Percentiles rank a stretch among this genome's conserved stretches.
These are phyloP conservation scores for Crotophaga sulcirostris DNA, from an alignment of 2,113 vertebrate species.

Conservation along the genomic window DNA sequence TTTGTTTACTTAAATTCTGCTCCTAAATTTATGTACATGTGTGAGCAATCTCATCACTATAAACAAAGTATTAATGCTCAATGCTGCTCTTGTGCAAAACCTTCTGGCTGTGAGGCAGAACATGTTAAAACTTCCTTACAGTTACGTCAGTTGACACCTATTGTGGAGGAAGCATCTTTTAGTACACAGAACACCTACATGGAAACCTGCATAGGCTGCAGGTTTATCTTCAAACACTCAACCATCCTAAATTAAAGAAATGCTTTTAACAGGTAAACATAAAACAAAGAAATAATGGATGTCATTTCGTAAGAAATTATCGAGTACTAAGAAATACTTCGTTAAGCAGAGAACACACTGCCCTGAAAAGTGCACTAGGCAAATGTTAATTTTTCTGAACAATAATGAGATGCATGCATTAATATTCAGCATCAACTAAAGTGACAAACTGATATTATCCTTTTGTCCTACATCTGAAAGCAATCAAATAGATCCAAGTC, in stretches of 20 bases:
- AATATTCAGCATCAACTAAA: background rate
- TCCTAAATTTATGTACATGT: background rate
- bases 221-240: background rate
- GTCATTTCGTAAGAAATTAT: background rate
- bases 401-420: background rate
- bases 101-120: background rate
- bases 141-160: background rate
- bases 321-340: background rate
- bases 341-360: background rate
- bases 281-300: background rate
- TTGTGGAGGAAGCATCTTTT: background rate
- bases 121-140: background rate
- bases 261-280: background rate
- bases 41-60: background rate
- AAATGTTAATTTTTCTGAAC: background rate
- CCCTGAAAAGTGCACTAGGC: background rate
- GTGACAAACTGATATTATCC: background rate
- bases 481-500: conserved; percentile 20
- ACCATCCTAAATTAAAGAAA: background rate
- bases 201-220: background rate
- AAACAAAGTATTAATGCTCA: background rate
- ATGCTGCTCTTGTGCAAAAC: background rate
- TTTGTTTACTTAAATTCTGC: background rate
- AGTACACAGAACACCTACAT: background rate
- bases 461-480: conserved; percentile 15